Conservation (phyloP, 92 coral and sea anemone species). For the Heliopora coerulea region DNA sequence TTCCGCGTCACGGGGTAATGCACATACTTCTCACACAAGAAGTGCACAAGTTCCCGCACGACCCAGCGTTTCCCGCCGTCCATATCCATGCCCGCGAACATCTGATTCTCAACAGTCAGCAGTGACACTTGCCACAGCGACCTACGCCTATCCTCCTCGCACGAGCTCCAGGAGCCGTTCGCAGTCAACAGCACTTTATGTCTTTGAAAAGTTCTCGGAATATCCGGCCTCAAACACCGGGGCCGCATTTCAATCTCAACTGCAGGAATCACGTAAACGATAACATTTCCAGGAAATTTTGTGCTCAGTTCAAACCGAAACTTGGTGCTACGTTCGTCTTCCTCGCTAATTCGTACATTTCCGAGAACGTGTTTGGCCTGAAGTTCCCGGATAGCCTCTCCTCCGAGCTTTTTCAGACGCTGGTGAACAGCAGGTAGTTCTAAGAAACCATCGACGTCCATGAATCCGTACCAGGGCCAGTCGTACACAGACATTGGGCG, state of each 20-base stretch:
- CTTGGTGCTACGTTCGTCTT: constrained; percentile 15
- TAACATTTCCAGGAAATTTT: constrained; percentile 13
- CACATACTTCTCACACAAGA: constrained; percentile 27
- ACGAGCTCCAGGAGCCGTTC: background rate
- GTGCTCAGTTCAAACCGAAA: constrained; percentile 27
- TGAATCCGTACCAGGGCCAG: constrained; percentile 21
- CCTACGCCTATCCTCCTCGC: background rate
- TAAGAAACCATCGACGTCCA: constrained; percentile 13
- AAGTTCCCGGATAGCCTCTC: constrained; percentile 13
- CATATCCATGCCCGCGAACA: constrained; percentile 9
- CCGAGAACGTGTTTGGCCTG: background rate
- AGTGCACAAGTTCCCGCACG: constrained; percentile 1
- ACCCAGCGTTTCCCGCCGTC: constrained; percentile 13
- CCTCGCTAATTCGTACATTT: constrained; percentile 2
- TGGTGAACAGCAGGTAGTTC: constrained; percentile 24
- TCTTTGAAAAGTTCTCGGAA: background rate
- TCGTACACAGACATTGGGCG: constrained; percentile 8
- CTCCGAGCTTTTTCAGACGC: background rate
- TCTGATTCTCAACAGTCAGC: constrained; percentile 5
- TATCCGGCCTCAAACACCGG: constrained; percentile 16
- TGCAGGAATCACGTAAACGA: constrained; percentile 21
- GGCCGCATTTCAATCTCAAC: constrained; percentile 23
- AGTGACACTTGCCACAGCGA: constrained; percentile 28
- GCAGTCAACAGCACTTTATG: constrained; percentile 22
- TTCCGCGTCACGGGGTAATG: constrained; percentile 29